Conservation (phyloP, 2,797 vertebrate species). For the Hirundo rustica region DNA sequence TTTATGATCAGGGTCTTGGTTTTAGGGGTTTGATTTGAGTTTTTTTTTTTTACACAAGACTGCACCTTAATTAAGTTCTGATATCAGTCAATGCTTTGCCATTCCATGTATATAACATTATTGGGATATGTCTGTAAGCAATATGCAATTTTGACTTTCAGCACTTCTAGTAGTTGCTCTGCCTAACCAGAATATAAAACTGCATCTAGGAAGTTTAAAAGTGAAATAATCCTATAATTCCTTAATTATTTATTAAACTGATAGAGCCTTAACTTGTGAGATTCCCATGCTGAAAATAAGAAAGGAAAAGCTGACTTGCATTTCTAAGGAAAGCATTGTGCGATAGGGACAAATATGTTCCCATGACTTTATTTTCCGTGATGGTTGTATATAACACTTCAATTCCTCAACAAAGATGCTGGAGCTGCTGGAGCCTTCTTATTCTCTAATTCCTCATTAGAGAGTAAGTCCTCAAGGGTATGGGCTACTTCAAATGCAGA, state of each 20-base stretch:
- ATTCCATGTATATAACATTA: background rate
- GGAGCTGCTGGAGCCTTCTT: background rate
- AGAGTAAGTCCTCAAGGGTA: background rate
- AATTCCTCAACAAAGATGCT: background rate
- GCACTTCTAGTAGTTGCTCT: background rate
- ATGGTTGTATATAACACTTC: background rate
- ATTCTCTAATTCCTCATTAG: background rate
- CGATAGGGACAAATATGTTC: background rate
- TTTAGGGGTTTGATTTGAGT: background rate
- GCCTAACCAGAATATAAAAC: background rate
- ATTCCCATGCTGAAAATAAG: background rate
- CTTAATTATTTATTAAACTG: background rate
- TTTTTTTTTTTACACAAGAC: background rate
- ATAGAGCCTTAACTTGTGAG: background rate
- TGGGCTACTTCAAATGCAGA: background rate
- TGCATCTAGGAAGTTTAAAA: background rate
- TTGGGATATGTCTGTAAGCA: background rate
- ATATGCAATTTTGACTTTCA: background rate
- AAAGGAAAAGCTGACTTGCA: background rate
- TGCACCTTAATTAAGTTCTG: background rate
- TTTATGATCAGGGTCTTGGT: fast-evolving
- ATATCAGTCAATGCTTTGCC: background rate
- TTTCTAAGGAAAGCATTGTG: background rate
- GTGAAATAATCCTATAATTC: background rate
- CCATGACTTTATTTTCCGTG: background rate